Evolutionary conservation across 2,888 invertebrate genomes (phyloP), one percentile per base, ranked within the genome.

Genomic region (Chloroclystis v-ata): DNA sequence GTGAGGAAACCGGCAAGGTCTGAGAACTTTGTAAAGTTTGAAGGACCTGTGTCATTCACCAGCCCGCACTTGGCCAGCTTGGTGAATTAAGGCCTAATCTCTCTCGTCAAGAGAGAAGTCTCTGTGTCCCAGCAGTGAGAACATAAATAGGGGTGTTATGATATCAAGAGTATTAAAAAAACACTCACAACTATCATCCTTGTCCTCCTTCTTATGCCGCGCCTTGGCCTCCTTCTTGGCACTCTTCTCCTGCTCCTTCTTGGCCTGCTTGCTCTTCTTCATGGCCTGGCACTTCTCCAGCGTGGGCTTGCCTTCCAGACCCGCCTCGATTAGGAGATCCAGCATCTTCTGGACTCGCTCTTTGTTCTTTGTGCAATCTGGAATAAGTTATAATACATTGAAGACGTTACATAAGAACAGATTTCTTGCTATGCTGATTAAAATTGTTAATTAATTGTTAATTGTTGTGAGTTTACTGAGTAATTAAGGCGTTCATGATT

Each of bases 321-420:
- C 89, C 9, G 87, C 87, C 4, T 72, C 72, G 0, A 65, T 65
- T 1, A 89, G 65, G 0, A 89, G 60, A 9, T 84, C 85, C 52
- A 82, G 45, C 82, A 89, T 86, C 57, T 85, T 85, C 41, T 74
- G 78, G 1, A 87, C 88, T 8, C 89, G 82, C 54, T 89, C 89
- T 50, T 88, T 88, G 61, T 89, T 89, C 57, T 89, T 89, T 55
- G 85, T 88, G 65, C 89, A 88, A 44, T 86, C 89, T 89, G 66
- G 4, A 28, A 33, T 10, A 33, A 20, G 16, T 10, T 35, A n/a
- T 0, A 20, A 1, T n/a, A n/a, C n/a, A n/a, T n/a, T n/a, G n/a
- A n/a, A n/a, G n/a, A n/a, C n/a, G n/a, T n/a, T n/a, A n/a, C n/a
- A n/a, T n/a, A n/a, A n/a, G n/a, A n/a, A n/a, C n/a, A n/a, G n/a